Evolutionary conservation across 2,888 invertebrate genomes (phyloP), one percentile per base, ranked within the genome.

Genomic region (Apodemia hepburni): DNA sequence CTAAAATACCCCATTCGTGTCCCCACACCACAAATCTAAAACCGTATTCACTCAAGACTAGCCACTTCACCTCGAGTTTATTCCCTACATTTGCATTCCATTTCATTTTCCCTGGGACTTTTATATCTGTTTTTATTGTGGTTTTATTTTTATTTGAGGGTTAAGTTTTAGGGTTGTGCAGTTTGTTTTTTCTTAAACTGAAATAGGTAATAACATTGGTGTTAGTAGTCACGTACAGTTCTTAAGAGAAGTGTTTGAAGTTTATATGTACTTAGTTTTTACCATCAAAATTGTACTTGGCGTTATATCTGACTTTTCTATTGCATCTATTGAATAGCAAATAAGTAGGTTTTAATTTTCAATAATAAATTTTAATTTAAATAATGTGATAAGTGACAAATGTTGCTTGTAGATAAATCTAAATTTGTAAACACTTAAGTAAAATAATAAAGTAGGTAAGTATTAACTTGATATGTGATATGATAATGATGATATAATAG

Each of bases 51-150:
- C 51, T 51, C 51, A 51, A 51, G 18, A 17, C 51, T 51, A 22
- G 51, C 51, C 51, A 51, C 22, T 51, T 51, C 22, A 51, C 22
- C 45, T 22, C 18, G 22, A 54, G 38, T 57, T 57, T 57, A 57
- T 45, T n/a, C 58, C 70, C 72, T 69, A 76, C 84, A 87, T 87
- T 87, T 86, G 85, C 87, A 87, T 87, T 84, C 85, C 86, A 86
- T 87, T 85, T 86, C 84, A 86, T 86, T 85, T 82, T 59, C 68
- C 73, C 77, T 79, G 83, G 81, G 81, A 81, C 72, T 84, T 84
- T 84, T 82, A 80, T 82, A 75, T 77, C 77, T 73, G 64, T 79
- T 82, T 87, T 87, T 85, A 80, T 72, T 78, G 77, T 76, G 73
- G 71, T 84, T 85, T 83, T 85, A 84, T 81, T 84, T 84, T 83